Evolutionary conservation across 2,888 invertebrate species (phyloP).

Genomic region (Hipparchia semele): DNA sequence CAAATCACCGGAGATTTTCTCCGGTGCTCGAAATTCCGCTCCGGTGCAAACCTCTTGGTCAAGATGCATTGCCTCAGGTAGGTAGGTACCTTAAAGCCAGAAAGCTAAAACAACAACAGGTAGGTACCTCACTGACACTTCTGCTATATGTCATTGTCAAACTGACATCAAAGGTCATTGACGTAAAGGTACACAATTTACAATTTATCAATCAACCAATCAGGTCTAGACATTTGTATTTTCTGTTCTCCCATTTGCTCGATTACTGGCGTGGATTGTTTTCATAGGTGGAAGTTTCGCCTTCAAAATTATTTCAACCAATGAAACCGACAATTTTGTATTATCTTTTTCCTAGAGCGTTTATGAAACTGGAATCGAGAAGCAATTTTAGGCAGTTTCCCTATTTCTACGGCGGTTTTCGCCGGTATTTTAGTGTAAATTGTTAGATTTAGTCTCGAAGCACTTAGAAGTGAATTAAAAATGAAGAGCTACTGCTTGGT

Average conservation of each 20-base stretch:
- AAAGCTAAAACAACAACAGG: too few species aligned
- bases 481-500: constrained; percentile 72
- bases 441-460: constrained; percentile 1
- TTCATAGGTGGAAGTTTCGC: constrained; percentile 50
- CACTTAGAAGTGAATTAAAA: constrained; percentile 26
- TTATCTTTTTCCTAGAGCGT: background rate
- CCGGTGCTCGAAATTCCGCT: too few species aligned
- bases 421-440: constrained; percentile 31
- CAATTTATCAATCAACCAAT: constrained; percentile 54
- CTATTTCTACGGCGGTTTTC: constrained; percentile 25
- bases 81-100: too few species aligned
- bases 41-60: too few species aligned
- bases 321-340: constrained; percentile 28
- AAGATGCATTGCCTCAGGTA: too few species aligned
- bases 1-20: too few species aligned
- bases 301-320: constrained; percentile 29
- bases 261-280: constrained; percentile 55
- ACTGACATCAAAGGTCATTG: background rate
- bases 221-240: constrained; percentile 65
- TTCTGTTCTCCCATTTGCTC: constrained; percentile 59
- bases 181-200: background rate
- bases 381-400: constrained; percentile 5
- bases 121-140: too few species aligned
- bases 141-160: background rate
- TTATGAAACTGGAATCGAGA: constrained; percentile 28